Conservation (phyloP, 2,113 vertebrate species). For the Enhydra lutris region DNA sequence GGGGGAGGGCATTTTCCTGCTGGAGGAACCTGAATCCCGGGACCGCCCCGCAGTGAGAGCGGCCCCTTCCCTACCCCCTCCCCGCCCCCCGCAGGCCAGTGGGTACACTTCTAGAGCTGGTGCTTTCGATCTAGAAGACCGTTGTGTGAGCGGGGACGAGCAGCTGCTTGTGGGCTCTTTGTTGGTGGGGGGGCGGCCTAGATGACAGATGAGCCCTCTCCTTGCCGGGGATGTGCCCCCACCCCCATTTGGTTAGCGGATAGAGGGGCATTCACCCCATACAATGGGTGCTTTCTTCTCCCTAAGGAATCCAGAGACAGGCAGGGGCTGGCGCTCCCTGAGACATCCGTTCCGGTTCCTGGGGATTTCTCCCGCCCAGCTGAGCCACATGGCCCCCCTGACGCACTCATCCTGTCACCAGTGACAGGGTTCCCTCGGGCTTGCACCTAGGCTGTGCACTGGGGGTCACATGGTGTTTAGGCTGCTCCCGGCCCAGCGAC, state of each 20-base stretch:
- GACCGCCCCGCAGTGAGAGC: not conserved
- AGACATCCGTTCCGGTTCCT: not conserved
- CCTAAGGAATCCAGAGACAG: not conserved
- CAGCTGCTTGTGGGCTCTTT: not conserved
- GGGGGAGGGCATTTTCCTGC: not conserved
- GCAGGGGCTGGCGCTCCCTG: not conserved
- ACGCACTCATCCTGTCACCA: not conserved
- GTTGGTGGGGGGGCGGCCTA: not conserved
- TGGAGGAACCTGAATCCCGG: not conserved
- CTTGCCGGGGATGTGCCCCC: not conserved
- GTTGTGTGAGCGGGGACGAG: not conserved
- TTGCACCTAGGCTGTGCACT: not conserved
- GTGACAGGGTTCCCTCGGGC: not conserved
- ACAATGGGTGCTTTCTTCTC: conserved; percentile 51
- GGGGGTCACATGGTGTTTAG: conserved; percentile 58
- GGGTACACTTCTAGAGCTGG: too few species aligned
- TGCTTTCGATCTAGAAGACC: not conserved
- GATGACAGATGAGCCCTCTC: not conserved
- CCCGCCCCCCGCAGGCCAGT: not conserved
- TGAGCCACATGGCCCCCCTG: not conserved
- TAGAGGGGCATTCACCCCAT: not conserved
- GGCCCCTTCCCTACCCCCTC: too few species aligned
- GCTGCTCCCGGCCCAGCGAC: not conserved
- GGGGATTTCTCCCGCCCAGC: not conserved
- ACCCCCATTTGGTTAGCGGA: not conserved